Base-by-base conservation (phyloP, 2,888 invertebrate species). In the Macaria notata region DNA sequence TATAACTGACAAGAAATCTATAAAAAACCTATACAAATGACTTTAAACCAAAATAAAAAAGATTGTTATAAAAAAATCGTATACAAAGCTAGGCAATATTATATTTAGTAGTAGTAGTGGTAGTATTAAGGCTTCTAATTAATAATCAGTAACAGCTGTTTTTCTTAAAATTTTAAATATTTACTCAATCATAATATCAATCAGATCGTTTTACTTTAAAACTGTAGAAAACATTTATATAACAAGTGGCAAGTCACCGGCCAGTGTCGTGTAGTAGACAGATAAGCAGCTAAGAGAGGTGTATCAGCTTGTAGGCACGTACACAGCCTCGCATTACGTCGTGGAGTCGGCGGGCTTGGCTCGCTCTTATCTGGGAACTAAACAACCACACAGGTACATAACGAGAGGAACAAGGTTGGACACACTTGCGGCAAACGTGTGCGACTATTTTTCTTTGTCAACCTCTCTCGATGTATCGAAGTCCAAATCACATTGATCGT, bases 301-400 rank as follows among this genome's bases (percentile, higher is more conserved):
- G 82, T 86, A 85, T 85, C 86, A 68, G 66, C 71, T 71, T 69
- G 75, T 75, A 76, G 77, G 81, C 81, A 82, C 80, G 84, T 79
- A 78, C 72, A 76, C 84, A 81, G 78, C 79, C 77, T 75, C 70
- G 71, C 82, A 81, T 83, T 83, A 82, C 77, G 73, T 65, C 70
- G 72, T 70, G 70, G 75, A 66, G 66, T 62, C 63, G 66, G 71
- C 65, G 72, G 72, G 76, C 77, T 86, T 85, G 87, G 84, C 86
- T 71, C 66, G 65, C 61, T 69, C 82, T 88, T 87, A 88, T 88
- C 87, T 84, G 75, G 81, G 83, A 82, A 82, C 84, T 80, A 80
- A 82, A 81, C 73, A 78, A 66, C 75, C 73, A 79, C 69, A 78
- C 64, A 70, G 70, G 69, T 72, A 73, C 69, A 69, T 72, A 64